Conservation (phyloP, 2,888 invertebrate genomes). For the Phymatocera aterrima region DNA sequence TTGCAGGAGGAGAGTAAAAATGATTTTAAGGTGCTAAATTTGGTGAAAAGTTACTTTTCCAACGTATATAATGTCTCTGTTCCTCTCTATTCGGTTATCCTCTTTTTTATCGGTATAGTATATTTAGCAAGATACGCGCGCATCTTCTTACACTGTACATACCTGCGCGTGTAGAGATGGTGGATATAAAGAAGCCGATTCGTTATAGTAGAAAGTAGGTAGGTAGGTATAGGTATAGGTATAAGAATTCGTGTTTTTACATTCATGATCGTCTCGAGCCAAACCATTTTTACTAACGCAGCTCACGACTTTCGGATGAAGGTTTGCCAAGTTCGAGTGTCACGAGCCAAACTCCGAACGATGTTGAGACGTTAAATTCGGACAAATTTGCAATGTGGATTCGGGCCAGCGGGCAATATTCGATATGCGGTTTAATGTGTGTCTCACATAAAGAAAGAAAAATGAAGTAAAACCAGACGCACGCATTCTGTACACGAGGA, state of each 20-base stretch:
- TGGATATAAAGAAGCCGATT: neutral
- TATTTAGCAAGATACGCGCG: neutral
- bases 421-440: neutral
- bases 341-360: constrained; percentile 34
- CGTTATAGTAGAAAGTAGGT: constrained; percentile 4
- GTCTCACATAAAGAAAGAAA: neutral
- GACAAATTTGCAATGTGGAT: constrained; percentile 12
- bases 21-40: neutral
- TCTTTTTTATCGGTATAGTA: neutral
- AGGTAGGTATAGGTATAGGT: too few species aligned
- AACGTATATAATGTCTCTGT: neutral
- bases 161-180: neutral
- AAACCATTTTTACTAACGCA: constrained; percentile 25
- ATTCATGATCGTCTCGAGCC: constrained; percentile 18
- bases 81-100: neutral
- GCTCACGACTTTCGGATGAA: too few species aligned
- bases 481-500: neutral
- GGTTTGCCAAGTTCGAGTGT: constrained; percentile 26
- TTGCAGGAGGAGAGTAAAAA: constrained; percentile 10
- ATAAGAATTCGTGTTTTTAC: constrained; percentile 10
- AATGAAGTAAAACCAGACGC: too few species aligned
- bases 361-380: neutral
- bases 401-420: constrained; percentile 32
- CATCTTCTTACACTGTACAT: neutral
- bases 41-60: neutral